These are phyloP conservation scores for Neosilurus mollespiculum DNA, from an alignment of 2,797 vertebrate species.

Conservation along the genomic window DNA sequence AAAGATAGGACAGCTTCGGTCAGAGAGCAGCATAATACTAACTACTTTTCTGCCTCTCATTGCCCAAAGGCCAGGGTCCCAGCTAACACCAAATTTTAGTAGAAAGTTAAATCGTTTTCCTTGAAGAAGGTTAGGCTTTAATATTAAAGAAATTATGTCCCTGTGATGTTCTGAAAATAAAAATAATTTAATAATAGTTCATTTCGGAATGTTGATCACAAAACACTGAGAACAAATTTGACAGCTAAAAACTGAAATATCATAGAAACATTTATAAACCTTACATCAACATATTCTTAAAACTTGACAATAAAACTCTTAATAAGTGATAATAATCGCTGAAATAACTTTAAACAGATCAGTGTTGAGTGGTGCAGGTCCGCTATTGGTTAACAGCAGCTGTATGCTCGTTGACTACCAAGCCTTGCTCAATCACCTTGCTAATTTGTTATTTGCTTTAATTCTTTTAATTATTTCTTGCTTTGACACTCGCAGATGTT, in stretches of 20 bases:
- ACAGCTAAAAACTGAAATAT: not conserved
- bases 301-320: not conserved
- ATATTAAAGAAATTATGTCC: not conserved
- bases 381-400: not conserved
- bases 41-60: not conserved
- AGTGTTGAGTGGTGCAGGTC: not conserved
- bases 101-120: not conserved
- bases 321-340: not conserved
- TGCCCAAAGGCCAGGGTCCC: not conserved
- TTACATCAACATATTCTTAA: not conserved
- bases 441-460: not conserved
- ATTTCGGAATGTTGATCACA: not conserved
- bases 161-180: not conserved
- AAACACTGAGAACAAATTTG: not conserved
- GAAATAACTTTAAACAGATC: not conserved
- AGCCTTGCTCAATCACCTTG: not conserved
- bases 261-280: not conserved
- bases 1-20: constrained; percentile 13
- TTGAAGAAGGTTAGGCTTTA: not conserved
- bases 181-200: not conserved
- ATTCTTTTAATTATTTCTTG: not conserved
- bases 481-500: not conserved
- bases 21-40: constrained; percentile 14
- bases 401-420: not conserved
- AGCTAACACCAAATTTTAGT: not conserved